phyloP scores from a whole-genome alignment of 2,888 invertebrate species.

The Camptogramma bilineatum region DNA sequence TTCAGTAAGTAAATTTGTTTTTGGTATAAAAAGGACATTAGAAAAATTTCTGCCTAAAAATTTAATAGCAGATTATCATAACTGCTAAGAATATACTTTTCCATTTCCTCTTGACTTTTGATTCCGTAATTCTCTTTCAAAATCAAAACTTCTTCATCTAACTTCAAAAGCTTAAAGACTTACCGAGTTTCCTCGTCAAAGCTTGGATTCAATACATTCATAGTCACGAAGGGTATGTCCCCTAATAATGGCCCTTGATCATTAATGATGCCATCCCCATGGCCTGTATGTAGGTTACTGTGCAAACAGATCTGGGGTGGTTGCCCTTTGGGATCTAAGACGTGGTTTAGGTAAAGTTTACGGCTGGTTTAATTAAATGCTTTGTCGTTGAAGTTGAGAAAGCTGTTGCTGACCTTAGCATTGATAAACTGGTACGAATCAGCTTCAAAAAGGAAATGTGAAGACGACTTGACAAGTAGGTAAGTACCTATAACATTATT shows the following conservation, averaged over 20 bases:
- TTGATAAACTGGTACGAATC: neutral
- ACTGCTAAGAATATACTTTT: neutral
- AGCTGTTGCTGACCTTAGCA: slow-evolving; percentile 25
- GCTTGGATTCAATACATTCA: slow-evolving; percentile 75
- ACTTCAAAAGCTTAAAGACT: slow-evolving; percentile 56
- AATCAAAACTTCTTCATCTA: slow-evolving; percentile 36
- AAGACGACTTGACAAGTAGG: no score
- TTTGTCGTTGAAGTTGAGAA: slow-evolving; percentile 34
- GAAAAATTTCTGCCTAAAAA: no score
- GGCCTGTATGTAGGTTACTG: slow-evolving; percentile 83
- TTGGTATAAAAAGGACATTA: no score
- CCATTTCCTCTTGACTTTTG: neutral
- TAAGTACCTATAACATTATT: no score
- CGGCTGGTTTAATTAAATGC: slow-evolving; percentile 59
- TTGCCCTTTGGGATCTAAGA: slow-evolving; percentile 64
- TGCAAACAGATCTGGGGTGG: slow-evolving; percentile 79
- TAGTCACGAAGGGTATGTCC: slow-evolving; percentile 79
- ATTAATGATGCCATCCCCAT: slow-evolving; percentile 83
- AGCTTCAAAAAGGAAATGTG: neutral
- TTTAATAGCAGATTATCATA: neutral
- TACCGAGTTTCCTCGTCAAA: slow-evolving; percentile 48
- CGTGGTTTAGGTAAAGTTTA: slow-evolving; percentile 55
- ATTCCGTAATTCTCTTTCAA: slow-evolving; percentile 19
- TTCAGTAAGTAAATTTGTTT: no score
- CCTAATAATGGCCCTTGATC: slow-evolving; percentile 76